A percentile compares a stretch with the other conserved stretches of the same genome.
phyloP scores from a whole-genome alignment of 2,113 vertebrate genomes.

The Propithecus coquereli region DNA sequence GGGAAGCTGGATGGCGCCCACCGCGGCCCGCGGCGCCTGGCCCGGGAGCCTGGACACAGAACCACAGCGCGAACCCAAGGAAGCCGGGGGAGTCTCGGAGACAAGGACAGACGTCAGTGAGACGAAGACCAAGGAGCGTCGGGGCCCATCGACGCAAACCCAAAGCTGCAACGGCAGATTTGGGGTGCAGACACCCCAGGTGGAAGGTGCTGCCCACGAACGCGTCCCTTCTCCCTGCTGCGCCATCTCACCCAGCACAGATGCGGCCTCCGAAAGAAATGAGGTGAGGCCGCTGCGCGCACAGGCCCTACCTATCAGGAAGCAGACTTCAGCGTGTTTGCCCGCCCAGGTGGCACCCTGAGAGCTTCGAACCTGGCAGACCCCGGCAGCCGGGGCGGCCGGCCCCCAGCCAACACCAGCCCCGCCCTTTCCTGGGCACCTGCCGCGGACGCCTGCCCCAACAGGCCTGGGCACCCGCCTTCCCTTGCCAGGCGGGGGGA shows the following conservation, averaged over 20 bases:
- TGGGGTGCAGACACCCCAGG: no score
- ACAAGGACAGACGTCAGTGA: not conserved
- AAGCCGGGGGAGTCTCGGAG: not conserved
- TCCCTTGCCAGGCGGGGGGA: not conserved
- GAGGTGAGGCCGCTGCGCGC: not conserved
- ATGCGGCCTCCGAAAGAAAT: no score
- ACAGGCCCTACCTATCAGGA: not conserved
- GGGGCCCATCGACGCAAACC: rapidly evolving
- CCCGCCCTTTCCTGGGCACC: not conserved
- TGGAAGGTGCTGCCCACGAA: no score
- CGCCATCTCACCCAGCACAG: no score
- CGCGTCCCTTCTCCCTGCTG: no score
- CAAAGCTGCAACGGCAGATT: not conserved
- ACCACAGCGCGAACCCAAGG: not conserved
- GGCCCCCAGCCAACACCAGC: not conserved
- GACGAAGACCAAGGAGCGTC: not conserved
- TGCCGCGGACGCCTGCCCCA: no score
- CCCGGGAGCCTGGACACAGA: not conserved
- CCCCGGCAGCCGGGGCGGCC: not conserved
- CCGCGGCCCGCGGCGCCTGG: rapidly evolving
- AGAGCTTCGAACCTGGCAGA: no score
- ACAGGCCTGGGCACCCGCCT: not conserved
- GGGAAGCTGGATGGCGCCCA: no score
- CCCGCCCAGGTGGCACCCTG: not conserved
- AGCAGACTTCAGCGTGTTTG: not conserved